phyloP scores from a whole-genome alignment of 1,140 invertebrate genomes.

The Nasonia longicornis region DNA sequence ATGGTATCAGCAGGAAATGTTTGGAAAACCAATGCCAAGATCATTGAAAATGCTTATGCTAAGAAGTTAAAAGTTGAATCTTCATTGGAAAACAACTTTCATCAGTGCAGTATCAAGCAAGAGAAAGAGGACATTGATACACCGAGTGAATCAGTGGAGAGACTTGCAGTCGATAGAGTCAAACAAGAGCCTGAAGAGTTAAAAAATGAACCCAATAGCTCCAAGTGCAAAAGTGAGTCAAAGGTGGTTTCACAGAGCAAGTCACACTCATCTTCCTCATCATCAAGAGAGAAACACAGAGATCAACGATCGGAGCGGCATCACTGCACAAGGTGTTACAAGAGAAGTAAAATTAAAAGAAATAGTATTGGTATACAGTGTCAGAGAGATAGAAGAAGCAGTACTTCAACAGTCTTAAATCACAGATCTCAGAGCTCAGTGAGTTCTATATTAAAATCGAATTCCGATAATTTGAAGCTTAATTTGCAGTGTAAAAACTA shows the following conservation, averaged over 20 bases:
- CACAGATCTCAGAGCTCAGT: conserved; percentile 56
- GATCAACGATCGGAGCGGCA: conserved; percentile 64
- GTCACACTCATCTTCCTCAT: conserved; percentile 54
- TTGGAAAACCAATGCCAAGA: conserved; percentile 42
- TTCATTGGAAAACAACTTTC: conserved; percentile 18
- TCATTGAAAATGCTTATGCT: conserved; percentile 21
- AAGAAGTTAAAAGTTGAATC: conserved; percentile 38
- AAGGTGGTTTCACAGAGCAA: conserved; percentile 42
- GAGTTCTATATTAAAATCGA: conserved; percentile 50
- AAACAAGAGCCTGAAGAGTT: conserved; percentile 51
- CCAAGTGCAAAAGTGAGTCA: conserved; percentile 33
- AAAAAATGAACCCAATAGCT: conserved; percentile 25
- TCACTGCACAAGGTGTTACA: conserved; percentile 73
- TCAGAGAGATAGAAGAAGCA: conserved; percentile 61
- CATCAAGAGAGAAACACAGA: conserved; percentile 59
- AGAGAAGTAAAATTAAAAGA: conserved; percentile 73
- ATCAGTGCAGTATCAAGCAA: conserved; percentile 6
- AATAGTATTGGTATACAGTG: conserved; percentile 76
- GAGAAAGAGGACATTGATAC: conserved; percentile 19
- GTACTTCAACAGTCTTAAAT: conserved; percentile 48
- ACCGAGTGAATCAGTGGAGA: conserved; percentile 7
- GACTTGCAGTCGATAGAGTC: conserved; percentile 26
- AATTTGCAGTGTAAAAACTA: conserved; percentile 65
- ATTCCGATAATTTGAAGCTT: conserved; percentile 60
- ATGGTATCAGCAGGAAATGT: conserved; percentile 54